These are phyloP conservation scores for Aradophagus sp. DNA, from an alignment of 1,140 invertebrate species.

Conservation along the genomic window DNA sequence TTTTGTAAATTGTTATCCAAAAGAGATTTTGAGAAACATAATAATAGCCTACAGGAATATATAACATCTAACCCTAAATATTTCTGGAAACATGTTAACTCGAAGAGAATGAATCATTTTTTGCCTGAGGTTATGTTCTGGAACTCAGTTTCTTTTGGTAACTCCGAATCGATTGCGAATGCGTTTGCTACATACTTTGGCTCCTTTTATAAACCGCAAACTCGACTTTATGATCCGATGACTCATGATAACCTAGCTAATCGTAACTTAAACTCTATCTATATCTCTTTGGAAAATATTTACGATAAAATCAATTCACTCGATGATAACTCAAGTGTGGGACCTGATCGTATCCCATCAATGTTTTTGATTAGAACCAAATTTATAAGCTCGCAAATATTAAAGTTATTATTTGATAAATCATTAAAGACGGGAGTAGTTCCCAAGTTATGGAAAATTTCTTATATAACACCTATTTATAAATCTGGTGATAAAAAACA, in stretches of 20 bases:
- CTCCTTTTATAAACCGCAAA: not conserved
- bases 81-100: slow-evolving; percentile 2
- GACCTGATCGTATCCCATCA: not conserved
- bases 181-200: not conserved
- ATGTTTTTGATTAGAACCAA: not conserved
- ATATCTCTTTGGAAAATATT: no score
- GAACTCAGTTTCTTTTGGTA: not conserved
- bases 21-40: slow-evolving; percentile 1
- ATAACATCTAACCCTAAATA: slow-evolving; percentile 3
- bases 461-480: slow-evolving; percentile 5
- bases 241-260: no score
- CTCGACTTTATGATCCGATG: no score
- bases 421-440: not conserved
- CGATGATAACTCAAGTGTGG: no score
- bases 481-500: slow-evolving; percentile 9
- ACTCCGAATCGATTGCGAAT: not conserved
- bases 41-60: not conserved
- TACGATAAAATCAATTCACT: no score
- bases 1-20: not conserved
- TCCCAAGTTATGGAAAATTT: slow-evolving; percentile 4
- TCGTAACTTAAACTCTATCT: no score
- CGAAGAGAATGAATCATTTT: not conserved
- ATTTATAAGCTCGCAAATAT: not conserved
- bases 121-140: not conserved
- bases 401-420: slow-evolving; percentile 2